Evolutionary conservation across 1,140 invertebrate species (phyloP).

Genomic region (Holotrichia oblita): DNA sequence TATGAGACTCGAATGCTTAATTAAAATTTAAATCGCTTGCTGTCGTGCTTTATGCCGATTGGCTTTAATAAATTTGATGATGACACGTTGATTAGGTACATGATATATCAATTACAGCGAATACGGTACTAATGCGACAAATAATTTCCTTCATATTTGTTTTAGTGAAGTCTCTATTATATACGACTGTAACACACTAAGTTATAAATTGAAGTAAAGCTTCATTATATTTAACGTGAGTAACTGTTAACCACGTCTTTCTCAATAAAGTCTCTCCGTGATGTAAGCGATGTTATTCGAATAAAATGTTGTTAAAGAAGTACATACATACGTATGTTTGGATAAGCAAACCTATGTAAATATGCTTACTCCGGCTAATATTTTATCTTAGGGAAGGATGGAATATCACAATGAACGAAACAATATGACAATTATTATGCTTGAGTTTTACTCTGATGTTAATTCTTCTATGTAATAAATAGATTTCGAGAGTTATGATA

Average conservation of each 20-base stretch:
- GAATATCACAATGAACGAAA: too few species aligned
- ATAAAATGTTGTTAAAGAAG: too few species aligned
- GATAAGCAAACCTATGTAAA: too few species aligned
- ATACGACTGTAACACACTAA: background rate
- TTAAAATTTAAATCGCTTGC: slow-evolving; percentile 12
- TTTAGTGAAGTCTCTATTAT: slow-evolving; percentile 9
- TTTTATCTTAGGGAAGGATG: too few species aligned
- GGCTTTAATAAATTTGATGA: slow-evolving; percentile 28
- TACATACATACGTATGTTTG: too few species aligned
- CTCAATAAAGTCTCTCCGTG: background rate
- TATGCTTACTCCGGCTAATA: too few species aligned
- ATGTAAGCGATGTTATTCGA: too few species aligned
- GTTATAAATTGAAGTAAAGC: background rate
- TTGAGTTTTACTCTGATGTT: too few species aligned
- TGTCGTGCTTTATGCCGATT: background rate
- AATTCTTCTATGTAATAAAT: too few species aligned
- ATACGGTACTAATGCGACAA: background rate
- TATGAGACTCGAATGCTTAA: background rate
- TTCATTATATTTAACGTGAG: background rate
- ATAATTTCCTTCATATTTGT: background rate
- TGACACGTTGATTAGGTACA: slow-evolving; percentile 13
- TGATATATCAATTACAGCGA: slow-evolving; percentile 28
- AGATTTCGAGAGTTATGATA: too few species aligned
- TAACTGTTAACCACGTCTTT: background rate
- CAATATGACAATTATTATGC: too few species aligned